These are phyloP conservation scores for Bettongia penicillata DNA, from an alignment of 2,113 vertebrate genomes.

Conservation along the genomic window DNA sequence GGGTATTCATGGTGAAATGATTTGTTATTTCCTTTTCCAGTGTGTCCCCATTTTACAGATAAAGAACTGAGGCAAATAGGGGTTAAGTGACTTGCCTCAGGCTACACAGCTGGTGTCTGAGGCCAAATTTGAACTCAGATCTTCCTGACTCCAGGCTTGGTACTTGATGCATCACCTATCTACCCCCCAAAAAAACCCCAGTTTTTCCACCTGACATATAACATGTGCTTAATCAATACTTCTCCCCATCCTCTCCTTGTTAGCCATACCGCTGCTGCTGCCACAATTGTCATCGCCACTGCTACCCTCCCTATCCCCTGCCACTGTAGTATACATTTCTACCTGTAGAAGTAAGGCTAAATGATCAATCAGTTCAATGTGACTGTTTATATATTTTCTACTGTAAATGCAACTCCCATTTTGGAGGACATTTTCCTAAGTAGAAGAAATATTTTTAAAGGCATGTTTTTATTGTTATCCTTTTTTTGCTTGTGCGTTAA, in stretches of 20 bases:
- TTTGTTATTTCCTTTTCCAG: background rate
- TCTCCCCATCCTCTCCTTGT: background rate
- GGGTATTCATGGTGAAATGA: background rate
- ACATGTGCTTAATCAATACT: background rate
- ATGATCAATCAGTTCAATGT: background rate
- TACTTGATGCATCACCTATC: background rate
- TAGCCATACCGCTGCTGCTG: background rate
- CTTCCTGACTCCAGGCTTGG: background rate
- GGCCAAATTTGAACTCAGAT: background rate
- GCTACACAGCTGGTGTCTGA: too few relatives aligned
- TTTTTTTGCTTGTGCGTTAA: background rate
- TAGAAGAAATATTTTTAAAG: background rate
- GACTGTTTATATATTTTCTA: background rate
- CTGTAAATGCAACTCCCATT: background rate
- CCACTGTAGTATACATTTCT: background rate
- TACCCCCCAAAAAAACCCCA: background rate
- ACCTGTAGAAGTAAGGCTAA: background rate
- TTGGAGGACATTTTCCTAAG: background rate
- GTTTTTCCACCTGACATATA: background rate
- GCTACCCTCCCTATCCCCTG: too few relatives aligned
- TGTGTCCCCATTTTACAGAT: background rate
- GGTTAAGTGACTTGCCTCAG: background rate
- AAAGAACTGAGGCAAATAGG: background rate
- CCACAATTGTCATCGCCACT: too few relatives aligned
- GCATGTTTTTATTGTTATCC: background rate